These are phyloP conservation scores for Glaucidium brasilianum DNA, from an alignment of 2,113 vertebrate species.

Conservation along the genomic window DNA sequence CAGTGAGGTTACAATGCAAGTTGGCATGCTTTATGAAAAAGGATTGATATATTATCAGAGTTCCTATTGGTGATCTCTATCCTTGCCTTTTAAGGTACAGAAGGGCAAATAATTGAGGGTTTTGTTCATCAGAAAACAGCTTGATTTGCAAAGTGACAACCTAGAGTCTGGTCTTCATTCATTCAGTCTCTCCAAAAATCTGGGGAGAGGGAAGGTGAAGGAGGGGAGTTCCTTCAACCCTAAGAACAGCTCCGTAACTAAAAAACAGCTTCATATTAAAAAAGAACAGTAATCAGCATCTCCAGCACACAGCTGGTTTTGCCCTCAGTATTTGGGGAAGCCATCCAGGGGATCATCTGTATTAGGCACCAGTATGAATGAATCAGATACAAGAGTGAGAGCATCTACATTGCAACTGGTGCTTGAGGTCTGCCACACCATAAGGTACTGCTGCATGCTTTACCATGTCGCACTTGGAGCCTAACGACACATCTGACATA, in stretches of 20 bases:
- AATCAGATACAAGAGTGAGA: neutral
- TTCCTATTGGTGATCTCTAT: neutral
- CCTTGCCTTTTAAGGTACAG: neutral
- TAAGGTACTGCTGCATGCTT: neutral
- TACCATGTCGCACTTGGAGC: accelerated
- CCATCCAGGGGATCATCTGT: neutral
- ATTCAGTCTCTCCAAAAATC: neutral
- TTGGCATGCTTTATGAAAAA: neutral
- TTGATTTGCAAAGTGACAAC: neutral
- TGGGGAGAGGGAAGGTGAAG: neutral
- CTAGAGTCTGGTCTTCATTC: neutral
- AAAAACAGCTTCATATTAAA: neutral
- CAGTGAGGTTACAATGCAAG: neutral
- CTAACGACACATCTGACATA: neutral
- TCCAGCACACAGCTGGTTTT: neutral
- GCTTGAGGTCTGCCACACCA: neutral
- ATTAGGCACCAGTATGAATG: neutral
- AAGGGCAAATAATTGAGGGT: neutral
- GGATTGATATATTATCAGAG: neutral
- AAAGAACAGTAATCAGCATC: neutral
- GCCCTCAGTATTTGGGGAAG: neutral
- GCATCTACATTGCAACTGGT: neutral
- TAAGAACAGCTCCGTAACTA: neutral
- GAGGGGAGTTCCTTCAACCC: neutral
- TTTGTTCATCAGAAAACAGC: neutral